Evolutionary conservation across 2,888 invertebrate genomes (phyloP), one percentile per base, ranked within the genome.

Genomic region (Leptinotarsa haldemani): DNA sequence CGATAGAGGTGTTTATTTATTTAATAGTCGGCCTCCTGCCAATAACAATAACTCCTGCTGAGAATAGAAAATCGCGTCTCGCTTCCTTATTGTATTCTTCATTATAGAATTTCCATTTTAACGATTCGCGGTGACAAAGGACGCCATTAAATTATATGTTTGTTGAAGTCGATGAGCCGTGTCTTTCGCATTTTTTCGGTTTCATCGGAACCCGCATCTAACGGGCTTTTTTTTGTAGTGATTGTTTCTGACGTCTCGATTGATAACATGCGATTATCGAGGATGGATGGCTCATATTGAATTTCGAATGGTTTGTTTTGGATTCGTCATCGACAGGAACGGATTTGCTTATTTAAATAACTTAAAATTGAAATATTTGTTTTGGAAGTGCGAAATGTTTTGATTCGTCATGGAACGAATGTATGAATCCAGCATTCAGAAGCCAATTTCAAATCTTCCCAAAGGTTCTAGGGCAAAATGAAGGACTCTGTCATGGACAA

Each of bases 1-100:
- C 61, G 50, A 69, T 61, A 74, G 66, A 67, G 72, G 76, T 76
- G 76, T 73, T 66, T 73, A 65, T 65, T 76, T 76, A 61, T 61
- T 61, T 61, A 16, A 76, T 76, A 46, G 71, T 53, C n/a, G 56
- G 56, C 12, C 64, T 58, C n/a, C 48, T 52, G 68, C 40, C 74
- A 65, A 69, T 74, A 71, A 64, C 72, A 69, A 77, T 77, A 77
- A 77, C 65, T 74, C 70, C 71, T 67, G 72, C 72, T 72, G 70
- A 72, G 72, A 68, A 74, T 72, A 74, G 72, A 70, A 74, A 69
- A 65, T 58, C 52, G 63, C 72, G 73, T 74, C 65, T 72, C 52
- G 74, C 72, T 74, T 77, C 52, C 66, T 71, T 63, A 71, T 48
- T 71, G 73, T 68, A 73, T 74, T 66, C 63, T 53, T 63, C 72